phyloP scores from a whole-genome alignment of 2,113 vertebrate species.

The Anoura caudifer region DNA sequence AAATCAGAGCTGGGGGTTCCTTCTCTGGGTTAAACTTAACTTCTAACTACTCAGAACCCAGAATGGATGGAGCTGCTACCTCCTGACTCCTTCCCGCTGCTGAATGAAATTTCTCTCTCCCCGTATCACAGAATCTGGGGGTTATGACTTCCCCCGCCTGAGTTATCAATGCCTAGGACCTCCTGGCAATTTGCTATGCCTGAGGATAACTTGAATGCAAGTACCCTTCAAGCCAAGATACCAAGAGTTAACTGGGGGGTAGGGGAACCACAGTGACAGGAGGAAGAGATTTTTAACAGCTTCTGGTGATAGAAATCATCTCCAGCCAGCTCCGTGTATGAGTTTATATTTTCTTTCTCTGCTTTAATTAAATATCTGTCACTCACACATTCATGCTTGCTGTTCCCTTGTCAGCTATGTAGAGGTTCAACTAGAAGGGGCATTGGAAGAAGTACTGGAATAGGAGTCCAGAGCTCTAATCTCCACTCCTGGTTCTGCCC shows the following conservation, averaged over 20 bases:
- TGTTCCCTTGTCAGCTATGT: not conserved
- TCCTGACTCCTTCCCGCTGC: not conserved
- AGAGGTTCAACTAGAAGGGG: not conserved
- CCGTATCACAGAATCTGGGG: not conserved
- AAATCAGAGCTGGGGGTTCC: not conserved
- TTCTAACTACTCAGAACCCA: not conserved
- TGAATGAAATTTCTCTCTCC: not conserved
- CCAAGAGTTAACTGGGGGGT: not conserved
- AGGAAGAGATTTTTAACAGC: not conserved
- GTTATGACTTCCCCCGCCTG: not conserved
- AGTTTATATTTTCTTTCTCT: slow-evolving; percentile 36
- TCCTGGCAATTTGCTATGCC: not conserved
- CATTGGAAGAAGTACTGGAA: not conserved
- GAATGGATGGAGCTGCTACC: not conserved
- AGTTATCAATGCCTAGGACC: not conserved
- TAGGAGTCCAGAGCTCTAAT: not conserved
- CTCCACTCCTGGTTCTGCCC: not conserved
- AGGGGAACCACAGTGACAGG: not conserved
- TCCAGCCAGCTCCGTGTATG: not conserved
- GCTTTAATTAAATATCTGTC: slow-evolving; percentile 68
- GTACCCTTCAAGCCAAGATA: not conserved
- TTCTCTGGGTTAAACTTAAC: not conserved
- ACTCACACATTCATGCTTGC: slow-evolving; percentile 17
- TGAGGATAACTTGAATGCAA: not conserved
- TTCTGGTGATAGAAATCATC: slow-evolving; percentile 27